Evolutionary conservation across 2,113 vertebrate genomes (phyloP).

Genomic region (Zapus hudsonius): DNA sequence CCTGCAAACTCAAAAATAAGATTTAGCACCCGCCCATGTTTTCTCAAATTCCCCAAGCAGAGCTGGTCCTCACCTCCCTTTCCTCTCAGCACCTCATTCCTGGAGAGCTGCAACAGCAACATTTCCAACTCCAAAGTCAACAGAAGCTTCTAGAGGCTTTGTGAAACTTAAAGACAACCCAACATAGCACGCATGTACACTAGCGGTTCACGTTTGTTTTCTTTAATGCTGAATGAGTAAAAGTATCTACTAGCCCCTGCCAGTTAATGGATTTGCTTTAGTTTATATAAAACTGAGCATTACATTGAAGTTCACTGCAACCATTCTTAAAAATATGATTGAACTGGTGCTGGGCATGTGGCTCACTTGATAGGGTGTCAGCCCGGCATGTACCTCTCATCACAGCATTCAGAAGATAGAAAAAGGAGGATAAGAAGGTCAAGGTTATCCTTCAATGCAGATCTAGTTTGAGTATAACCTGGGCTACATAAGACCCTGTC

Average conservation of each 20-base stretch:
- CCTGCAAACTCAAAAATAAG: neutral
- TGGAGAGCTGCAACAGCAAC: neutral
- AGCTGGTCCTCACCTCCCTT: neutral
- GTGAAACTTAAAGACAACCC: neutral
- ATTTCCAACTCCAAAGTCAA: neutral
- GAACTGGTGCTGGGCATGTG: neutral
- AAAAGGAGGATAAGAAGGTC: too few relatives aligned
- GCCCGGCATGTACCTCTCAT: too few relatives aligned
- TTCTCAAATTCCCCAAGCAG: neutral
- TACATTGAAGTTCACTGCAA: neutral
- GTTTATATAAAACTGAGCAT: neutral
- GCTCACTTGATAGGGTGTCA: too few relatives aligned
- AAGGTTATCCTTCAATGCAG: too few relatives aligned
- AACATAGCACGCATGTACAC: neutral
- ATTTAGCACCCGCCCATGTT: neutral
- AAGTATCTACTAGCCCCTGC: neutral
- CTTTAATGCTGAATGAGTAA: neutral
- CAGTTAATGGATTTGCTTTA: neutral
- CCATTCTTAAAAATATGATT: conserved; percentile 3
- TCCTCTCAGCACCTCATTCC: neutral
- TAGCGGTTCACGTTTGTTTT: neutral
- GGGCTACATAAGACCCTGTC: too few relatives aligned
- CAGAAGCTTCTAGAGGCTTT: neutral
- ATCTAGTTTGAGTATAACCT: too few relatives aligned
- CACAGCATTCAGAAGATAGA: too few relatives aligned